Evolutionary conservation across 2,888 invertebrate species (phyloP).

Genomic region (Latrodectus hesperus): DNA sequence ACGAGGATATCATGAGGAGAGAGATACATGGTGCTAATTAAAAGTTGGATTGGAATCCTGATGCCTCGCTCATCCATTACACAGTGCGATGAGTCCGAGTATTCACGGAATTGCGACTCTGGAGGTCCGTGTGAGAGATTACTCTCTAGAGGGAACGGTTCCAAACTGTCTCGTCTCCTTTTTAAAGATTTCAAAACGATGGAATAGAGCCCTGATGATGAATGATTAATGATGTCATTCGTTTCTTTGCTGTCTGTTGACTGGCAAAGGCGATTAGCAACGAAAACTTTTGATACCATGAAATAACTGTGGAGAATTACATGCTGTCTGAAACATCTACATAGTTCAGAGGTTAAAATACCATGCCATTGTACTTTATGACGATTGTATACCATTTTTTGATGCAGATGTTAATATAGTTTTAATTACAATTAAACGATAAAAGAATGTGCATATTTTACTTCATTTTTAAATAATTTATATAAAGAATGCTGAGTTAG

Average conservation of each 20-base stretch:
- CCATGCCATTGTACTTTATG: no score
- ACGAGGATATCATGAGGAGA: background rate
- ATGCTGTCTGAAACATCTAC: no score
- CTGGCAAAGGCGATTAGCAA: no score
- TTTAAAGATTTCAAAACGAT: background rate
- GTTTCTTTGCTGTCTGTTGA: background rate
- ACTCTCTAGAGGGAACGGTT: background rate
- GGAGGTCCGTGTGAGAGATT: conserved; percentile 23
- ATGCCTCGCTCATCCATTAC: conserved; percentile 36
- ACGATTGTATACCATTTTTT: no score
- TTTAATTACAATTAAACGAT: no score
- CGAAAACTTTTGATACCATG: no score
- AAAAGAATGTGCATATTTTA: no score
- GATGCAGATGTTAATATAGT: no score
- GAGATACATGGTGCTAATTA: conserved; percentile 53
- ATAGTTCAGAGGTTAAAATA: no score
- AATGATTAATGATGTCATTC: background rate
- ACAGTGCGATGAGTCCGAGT: background rate
- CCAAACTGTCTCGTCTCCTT: conserved; percentile 5
- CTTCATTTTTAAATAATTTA: no score
- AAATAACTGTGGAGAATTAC: no score
- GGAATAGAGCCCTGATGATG: background rate
- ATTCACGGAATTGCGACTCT: conserved; percentile 33
- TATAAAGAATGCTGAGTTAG: no score
- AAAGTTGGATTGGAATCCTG: conserved; percentile 26